Evolutionary conservation across 2,797 vertebrate species (phyloP).

Genomic region (Typhlichthys eigenmanni): DNA sequence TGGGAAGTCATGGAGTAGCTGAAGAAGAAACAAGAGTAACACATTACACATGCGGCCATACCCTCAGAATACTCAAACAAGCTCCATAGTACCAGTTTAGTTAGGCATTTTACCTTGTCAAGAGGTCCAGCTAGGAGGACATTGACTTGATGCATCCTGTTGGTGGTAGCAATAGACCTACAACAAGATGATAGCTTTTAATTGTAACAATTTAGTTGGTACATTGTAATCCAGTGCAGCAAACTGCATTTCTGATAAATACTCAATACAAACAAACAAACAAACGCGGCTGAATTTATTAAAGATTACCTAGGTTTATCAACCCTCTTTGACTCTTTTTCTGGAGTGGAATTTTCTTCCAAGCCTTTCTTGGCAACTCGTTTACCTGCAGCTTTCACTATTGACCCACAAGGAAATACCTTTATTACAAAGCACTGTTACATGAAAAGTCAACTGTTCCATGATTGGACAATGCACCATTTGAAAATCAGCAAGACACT

Average conservation of each 20-base stretch:
- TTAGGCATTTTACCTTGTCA: constrained; percentile 80
- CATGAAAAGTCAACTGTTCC: neutral
- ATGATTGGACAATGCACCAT: neutral
- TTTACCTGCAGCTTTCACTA: constrained; percentile 91
- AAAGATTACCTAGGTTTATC: constrained; percentile 81
- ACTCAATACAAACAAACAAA: too few species aligned
- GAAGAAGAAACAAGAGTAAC: constrained; percentile 34
- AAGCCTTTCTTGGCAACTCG: constrained; percentile 84
- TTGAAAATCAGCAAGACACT: neutral
- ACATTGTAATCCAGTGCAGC: neutral
- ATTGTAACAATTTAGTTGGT: neutral
- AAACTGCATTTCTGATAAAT: too few species aligned
- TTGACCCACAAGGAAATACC: constrained; percentile 6
- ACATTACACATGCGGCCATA: too few species aligned
- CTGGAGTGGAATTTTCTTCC: constrained; percentile 73
- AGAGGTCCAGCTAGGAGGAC: constrained; percentile 80
- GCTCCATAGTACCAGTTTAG: too few species aligned
- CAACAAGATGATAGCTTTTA: constrained; percentile 24
- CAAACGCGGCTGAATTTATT: too few species aligned
- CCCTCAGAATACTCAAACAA: too few species aligned
- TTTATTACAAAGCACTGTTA: neutral
- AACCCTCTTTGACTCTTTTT: constrained; percentile 77
- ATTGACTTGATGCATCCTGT: constrained; percentile 80
- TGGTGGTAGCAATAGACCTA: constrained; percentile 67
- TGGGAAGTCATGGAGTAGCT: constrained; percentile 88